Base-by-base conservation (phyloP, 2,888 invertebrate species). In the Habrosyne pyritoides region DNA sequence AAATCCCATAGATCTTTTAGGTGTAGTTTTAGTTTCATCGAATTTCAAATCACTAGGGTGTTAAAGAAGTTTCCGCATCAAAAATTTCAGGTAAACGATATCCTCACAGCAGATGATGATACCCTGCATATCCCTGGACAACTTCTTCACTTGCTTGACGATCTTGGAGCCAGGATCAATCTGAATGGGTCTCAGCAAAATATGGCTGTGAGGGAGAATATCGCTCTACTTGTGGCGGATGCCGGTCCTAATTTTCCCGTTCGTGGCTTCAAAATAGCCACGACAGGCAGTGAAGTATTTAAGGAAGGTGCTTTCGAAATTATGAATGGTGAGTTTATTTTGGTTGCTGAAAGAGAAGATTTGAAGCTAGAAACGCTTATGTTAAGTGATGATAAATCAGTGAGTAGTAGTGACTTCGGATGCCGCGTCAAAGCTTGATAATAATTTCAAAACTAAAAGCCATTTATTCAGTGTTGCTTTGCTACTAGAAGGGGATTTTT, bases 221-320 rank as follows among this genome's bases (percentile, higher is more conserved):
- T 91, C 0, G 91, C 93, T 0, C 58, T 93, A 36, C 53, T 90
- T 33, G 76, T 91, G 28, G 87, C 87, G 0, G 84, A 88, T 26
- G 80, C 86, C 0, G 65, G 71, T 2, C 85, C 87, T 0, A 61
- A 59, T 0, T 56, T 61, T 21, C 91, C 89, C 0, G 81, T 91
- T 0, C 69, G 69, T 5, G 92, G 92, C 0, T 66, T 92, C 21
- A 76, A 84, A 56, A 84, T 92, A 2, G 81, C 84, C 0, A 62
- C 79, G 0, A 71, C 79, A 12, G 69, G 73, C 0, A 56, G 54
- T 1, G 83, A 86, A 1, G 52, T 55, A 0, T 91, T 92, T 47
- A 73, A 66, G n/a, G 63, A 78, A 2, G 67, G 67, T 0, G 81
- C 83, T 2, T 91, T 92, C 55, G 70, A 86, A 53, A 77, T 92